Conservation (phyloP, 2,888 invertebrate species). For the Ormia ochracea region DNA sequence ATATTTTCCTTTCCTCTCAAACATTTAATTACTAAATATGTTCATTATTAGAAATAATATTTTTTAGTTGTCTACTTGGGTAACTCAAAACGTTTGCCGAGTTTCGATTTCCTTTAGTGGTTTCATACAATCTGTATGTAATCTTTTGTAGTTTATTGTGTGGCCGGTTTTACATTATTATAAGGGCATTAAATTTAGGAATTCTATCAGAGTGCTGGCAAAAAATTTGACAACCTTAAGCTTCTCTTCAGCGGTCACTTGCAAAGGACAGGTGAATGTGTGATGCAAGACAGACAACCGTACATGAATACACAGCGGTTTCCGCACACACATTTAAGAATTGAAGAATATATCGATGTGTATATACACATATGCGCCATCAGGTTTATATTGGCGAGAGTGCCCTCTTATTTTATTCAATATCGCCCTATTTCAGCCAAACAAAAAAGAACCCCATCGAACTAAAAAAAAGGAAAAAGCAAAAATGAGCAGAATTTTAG, state of each 20-base stretch:
- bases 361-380: not conserved
- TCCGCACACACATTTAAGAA: not conserved
- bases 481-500: too few species aligned
- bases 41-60: too few species aligned
- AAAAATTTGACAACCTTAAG: constrained; percentile 30
- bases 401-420: too few species aligned
- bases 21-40: too few species aligned
- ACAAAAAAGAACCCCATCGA: too few species aligned
- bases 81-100: not conserved
- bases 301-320: not conserved
- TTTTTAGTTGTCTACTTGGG: too few species aligned
- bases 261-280: not conserved
- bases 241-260: constrained; percentile 19
- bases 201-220: not conserved
- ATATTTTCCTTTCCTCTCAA: too few species aligned
- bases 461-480: too few species aligned
- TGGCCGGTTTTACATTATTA: not conserved
- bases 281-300: not conserved
- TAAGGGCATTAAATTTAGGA: constrained; percentile 20
- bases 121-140: not conserved
- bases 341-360: not conserved
- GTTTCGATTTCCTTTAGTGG: not conserved
- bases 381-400: too few species aligned
- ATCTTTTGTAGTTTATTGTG: not conserved
- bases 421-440: too few species aligned